Conservation (phyloP, 30 jellyfish, hydroid and myxozoan species). For the Pseudorhiza aurosa region DNA sequence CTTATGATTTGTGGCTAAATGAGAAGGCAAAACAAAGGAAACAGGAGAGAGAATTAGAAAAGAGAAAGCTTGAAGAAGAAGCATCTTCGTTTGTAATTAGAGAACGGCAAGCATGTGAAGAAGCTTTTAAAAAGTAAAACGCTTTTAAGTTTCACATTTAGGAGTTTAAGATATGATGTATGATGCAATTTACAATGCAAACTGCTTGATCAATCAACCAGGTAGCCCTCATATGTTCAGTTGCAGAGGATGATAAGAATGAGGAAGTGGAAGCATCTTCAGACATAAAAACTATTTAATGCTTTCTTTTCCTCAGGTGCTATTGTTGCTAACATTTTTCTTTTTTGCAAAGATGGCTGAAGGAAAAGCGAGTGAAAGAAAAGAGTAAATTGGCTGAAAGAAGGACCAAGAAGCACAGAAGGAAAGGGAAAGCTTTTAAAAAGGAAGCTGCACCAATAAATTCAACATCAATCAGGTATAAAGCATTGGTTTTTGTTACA, state of each 20-base stretch:
- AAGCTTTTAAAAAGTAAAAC: slow-evolving; percentile 87
- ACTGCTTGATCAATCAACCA: no score
- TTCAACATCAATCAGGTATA: slow-evolving; percentile 62
- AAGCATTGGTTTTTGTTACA: no score
- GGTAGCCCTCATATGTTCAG: no score
- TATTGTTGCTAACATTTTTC: no score
- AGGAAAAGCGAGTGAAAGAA: slow-evolving; percentile 49
- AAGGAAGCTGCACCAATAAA: slow-evolving; percentile 29
- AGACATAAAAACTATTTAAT: no score
- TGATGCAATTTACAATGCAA: no score
- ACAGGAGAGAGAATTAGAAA: slow-evolving; percentile 69
- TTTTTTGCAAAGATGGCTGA: slow-evolving; percentile 41
- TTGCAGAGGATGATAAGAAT: no score
- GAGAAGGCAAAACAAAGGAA: slow-evolving; percentile 75
- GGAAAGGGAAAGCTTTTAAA: slow-evolving; percentile 3
- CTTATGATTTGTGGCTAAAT: slow-evolving; percentile 77
- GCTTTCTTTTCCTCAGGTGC: no score
- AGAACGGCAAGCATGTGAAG: slow-evolving; percentile 86
- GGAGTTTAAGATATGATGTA: no score
- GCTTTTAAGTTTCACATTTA: no score
- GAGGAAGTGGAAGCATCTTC: no score
- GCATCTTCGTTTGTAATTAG: slow-evolving; percentile 82
- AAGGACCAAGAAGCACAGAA: slow-evolving; percentile 29
- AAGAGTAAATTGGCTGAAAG: slow-evolving; percentile 30
- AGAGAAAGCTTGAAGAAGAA: slow-evolving; percentile 76